phyloP scores from a whole-genome alignment of 1,140 invertebrate species.

The Drosophila auraria region DNA sequence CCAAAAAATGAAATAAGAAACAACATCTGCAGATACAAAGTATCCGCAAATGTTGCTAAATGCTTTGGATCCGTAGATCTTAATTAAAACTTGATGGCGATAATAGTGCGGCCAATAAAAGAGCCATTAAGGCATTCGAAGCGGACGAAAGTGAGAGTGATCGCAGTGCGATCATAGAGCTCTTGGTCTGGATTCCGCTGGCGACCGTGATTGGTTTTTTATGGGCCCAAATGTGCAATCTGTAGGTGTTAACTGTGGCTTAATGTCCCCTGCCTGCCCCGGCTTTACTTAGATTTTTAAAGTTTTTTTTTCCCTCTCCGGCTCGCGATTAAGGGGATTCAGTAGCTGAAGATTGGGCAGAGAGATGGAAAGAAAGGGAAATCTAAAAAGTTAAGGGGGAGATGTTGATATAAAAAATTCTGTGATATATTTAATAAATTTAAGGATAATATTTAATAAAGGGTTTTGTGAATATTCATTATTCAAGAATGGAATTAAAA shows the following conservation, averaged over 20 bases:
- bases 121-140: slow-evolving; percentile 38
- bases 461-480: too few species aligned
- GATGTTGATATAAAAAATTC: neutral
- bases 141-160: slow-evolving; percentile 55
- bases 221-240: slow-evolving; percentile 48
- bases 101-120: slow-evolving; percentile 69
- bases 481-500: too few species aligned
- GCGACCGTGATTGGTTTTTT: slow-evolving; percentile 43
- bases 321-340: slow-evolving; percentile 3
- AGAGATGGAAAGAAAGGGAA: neutral
- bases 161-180: neutral
- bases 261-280: slow-evolving; percentile 11
- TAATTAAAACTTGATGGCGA: slow-evolving; percentile 78
- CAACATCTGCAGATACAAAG: slow-evolving; percentile 31
- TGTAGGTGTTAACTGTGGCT: slow-evolving; percentile 49
- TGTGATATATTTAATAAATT: neutral
- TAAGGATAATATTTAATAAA: neutral
- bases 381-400: neutral
- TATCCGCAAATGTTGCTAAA: slow-evolving; percentile 72
- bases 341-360: slow-evolving; percentile 3
- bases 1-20: neutral
- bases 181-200: slow-evolving; percentile 31
- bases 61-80: slow-evolving; percentile 59
- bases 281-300: slow-evolving; percentile 2
- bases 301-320: neutral